phyloP scores from a whole-genome alignment of 2,797 vertebrate genomes.

The Pipistrellus pygmaeus region DNA sequence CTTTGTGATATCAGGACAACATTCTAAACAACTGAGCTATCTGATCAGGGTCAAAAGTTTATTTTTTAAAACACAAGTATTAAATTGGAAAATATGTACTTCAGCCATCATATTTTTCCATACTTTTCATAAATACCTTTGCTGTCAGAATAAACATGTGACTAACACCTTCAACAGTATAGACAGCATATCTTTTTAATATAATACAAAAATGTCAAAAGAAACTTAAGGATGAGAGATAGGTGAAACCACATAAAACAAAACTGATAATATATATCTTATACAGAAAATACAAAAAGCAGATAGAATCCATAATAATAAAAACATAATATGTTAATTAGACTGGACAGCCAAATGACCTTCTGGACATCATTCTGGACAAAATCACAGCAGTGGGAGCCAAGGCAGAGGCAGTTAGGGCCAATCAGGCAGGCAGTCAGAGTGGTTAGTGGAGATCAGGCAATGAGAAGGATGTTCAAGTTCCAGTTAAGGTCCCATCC shows the following conservation, averaged over 20 bases:
- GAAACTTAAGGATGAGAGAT: background rate
- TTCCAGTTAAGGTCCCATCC: too few relatives aligned
- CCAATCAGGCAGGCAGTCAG: too few relatives aligned
- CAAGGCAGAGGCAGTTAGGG: too few relatives aligned
- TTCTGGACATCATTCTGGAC: too few relatives aligned
- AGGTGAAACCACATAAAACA: background rate
- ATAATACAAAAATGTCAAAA: background rate
- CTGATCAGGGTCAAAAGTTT: background rate
- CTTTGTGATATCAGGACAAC: background rate
- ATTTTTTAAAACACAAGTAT: slow-evolving; percentile 2
- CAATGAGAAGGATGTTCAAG: too few relatives aligned
- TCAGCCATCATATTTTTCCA: background rate
- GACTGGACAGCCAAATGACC: too few relatives aligned
- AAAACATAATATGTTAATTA: too few relatives aligned
- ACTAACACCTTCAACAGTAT: background rate
- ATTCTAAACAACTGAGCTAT: background rate
- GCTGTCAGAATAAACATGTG: background rate
- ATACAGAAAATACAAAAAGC: background rate
- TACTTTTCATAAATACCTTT: background rate
- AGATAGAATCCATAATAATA: background rate
- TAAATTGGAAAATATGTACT: background rate
- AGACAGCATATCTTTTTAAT: background rate
- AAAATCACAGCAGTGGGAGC: too few relatives aligned
- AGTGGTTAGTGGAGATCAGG: too few relatives aligned
- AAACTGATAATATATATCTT: background rate